Conservation (phyloP, 1,140 invertebrate species). For the Uloborus diversus region DNA sequence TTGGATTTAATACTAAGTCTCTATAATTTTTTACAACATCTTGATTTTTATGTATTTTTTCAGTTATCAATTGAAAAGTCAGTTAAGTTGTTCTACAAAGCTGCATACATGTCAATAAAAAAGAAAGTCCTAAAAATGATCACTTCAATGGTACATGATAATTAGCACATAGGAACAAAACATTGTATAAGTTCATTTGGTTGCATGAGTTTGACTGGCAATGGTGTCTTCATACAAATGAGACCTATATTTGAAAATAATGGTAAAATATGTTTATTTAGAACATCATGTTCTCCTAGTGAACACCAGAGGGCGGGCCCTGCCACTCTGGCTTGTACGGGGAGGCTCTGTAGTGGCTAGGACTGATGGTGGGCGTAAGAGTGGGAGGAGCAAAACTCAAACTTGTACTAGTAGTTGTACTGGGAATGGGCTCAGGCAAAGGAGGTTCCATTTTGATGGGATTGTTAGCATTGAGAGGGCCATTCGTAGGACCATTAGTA, state of each 20-base stretch:
- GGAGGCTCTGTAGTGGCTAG: constrained; percentile 41
- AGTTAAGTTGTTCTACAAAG: too few relatives aligned
- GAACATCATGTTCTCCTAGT: too few relatives aligned
- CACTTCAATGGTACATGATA: too few relatives aligned
- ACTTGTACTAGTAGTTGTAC: constrained; percentile 45
- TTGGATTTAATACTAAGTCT: too few relatives aligned
- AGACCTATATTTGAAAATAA: background rate
- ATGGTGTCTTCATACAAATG: background rate
- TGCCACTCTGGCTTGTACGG: constrained; percentile 51
- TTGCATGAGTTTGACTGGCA: background rate
- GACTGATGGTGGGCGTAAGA: constrained; percentile 40
- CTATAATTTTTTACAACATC: too few relatives aligned
- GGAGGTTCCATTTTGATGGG: constrained; percentile 37
- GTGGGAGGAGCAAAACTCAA: constrained; percentile 43
- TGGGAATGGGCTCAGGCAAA: constrained; percentile 29
- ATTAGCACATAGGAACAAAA: too few relatives aligned
- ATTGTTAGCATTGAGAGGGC: constrained; percentile 24
- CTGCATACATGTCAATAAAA: too few relatives aligned
- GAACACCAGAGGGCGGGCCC: constrained; percentile 42
- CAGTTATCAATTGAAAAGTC: too few relatives aligned
- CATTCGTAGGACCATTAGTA: background rate
- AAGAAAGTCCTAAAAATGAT: too few relatives aligned
- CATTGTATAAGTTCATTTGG: too few relatives aligned
- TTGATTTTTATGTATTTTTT: too few relatives aligned
- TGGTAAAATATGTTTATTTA: background rate